Base-by-base conservation (phyloP, 2,888 invertebrate genomes). In the Drosophila cyrtoloma region DNA sequence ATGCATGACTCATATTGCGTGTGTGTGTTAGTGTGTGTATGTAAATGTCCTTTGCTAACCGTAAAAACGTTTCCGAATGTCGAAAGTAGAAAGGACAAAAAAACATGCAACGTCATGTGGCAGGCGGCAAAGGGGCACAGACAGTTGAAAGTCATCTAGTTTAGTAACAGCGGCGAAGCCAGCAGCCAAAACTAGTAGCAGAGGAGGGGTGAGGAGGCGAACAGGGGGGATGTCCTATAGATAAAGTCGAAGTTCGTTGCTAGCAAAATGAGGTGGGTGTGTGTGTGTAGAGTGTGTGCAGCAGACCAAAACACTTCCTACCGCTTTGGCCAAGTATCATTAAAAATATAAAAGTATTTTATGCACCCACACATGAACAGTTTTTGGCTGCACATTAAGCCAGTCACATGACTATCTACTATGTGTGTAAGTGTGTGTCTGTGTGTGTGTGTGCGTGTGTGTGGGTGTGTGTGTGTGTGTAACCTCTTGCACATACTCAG, bases 311-410 rank as follows among this genome's bases (percentile, higher is more conserved):
- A 84, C 88, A 83, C 82, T 89, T 86, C 85, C 87, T 87, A 86
- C 87, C 87, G 87, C 89, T 86, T 86, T 89, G 85, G 78, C 86
- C 88, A 89, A 88, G 88, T 88, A 88, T 88, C 87, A 88, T 88
- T 88, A 89, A 88, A 88, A 88, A 88, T 87, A 88, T 88, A 89
- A 87, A 89, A 87, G 85, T 87, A 89, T 87, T 87, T 89, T 75
- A 87, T 89, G 76, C 77, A 80, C 73, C 70, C 68, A 82, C 71
- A 71, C 63, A 64, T 39, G 35, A 33, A 44, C 53, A 67, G 59
- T 71, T 75, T 71, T 75, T 68, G 67, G 67, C 81, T 76, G 71
- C 81, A 81, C 76, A 81, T 81, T 81, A 75, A 78, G 75, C 63
- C 64, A 63, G 77, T 75, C 66, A 62, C 71, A 70, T 60, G 71